Percentiles rank a stretch among this genome's conserved stretches.
Evolutionary conservation across 2,797 vertebrate genomes (phyloP).

Genomic region (Enteromius paludinosus): DNA sequence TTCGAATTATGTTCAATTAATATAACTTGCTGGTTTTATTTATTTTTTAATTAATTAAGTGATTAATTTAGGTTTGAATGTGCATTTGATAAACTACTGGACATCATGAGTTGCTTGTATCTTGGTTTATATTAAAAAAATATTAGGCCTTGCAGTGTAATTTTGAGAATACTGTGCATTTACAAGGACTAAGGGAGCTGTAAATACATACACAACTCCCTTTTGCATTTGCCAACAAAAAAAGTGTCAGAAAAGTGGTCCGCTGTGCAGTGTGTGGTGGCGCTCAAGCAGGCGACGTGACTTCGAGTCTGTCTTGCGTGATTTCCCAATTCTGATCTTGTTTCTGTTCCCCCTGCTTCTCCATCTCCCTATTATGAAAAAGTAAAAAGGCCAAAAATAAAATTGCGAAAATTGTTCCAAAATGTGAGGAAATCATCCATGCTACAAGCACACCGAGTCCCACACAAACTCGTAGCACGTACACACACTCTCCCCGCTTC

Average conservation of each 20-base stretch:
- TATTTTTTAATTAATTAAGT: too few relatives aligned
- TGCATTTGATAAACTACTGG: too few relatives aligned
- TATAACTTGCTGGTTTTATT: too few relatives aligned
- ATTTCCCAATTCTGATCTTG: not conserved
- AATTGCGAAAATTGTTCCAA: conserved; percentile 12
- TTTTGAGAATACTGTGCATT: not conserved
- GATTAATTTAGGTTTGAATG: too few relatives aligned
- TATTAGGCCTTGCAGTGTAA: too few relatives aligned
- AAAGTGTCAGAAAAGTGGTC: not conserved
- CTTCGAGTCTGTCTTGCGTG: not conserved
- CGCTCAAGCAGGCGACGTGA: not conserved
- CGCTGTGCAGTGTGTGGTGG: not conserved
- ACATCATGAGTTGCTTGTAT: too few relatives aligned
- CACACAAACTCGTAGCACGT: conserved; percentile 39
- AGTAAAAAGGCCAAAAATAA: conserved; percentile 14
- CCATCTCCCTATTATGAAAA: conserved; percentile 13
- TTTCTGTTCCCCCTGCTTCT: not conserved
- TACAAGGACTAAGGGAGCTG: not conserved
- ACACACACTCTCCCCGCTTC: conserved; percentile 54
- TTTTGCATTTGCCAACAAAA: not conserved
- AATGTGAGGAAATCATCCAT: conserved; percentile 27
- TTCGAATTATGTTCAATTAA: too few relatives aligned
- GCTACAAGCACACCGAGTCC: conserved; percentile 39
- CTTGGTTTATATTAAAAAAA: too few relatives aligned
- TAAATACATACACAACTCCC: not conserved